Conservation (phyloP, 2,888 invertebrate genomes). For the Limnephilus lunatus region DNA sequence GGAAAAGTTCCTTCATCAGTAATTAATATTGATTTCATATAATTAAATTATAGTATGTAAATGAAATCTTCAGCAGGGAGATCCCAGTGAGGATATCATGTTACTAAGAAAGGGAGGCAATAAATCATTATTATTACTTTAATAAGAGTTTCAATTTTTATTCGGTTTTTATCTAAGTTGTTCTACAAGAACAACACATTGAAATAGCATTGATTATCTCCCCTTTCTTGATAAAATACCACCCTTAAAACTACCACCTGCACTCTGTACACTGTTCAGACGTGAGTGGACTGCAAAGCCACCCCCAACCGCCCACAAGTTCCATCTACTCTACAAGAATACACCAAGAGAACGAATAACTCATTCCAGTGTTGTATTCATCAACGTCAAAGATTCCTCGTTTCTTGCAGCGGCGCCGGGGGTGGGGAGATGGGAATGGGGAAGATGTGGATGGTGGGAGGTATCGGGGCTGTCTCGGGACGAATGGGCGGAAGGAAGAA, state of each 20-base stretch:
- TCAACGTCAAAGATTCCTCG: conserved; percentile 65
- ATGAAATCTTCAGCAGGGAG: too few relatives aligned
- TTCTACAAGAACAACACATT: background rate
- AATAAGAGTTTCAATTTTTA: too few relatives aligned
- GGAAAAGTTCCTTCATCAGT: too few relatives aligned
- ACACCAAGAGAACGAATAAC: background rate
- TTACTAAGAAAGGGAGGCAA: too few relatives aligned
- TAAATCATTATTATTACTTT: too few relatives aligned
- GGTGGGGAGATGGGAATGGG: background rate
- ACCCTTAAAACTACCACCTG: background rate
- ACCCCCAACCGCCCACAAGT: background rate
- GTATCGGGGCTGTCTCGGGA: conserved; percentile 35
- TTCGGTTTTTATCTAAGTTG: too few relatives aligned
- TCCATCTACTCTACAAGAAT: background rate
- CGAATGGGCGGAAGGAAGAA: background rate
- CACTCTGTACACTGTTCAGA: background rate
- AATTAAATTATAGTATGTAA: too few relatives aligned
- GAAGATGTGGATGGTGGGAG: conserved; percentile 12
- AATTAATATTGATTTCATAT: too few relatives aligned
- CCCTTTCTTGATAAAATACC: background rate
- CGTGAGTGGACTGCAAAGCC: background rate
- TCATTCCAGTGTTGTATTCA: conserved; percentile 56
- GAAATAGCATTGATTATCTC: background rate
- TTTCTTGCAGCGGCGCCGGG: conserved; percentile 44
- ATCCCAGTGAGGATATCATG: too few relatives aligned